Evolutionary conservation across 2,113 vertebrate species (phyloP), one percentile per base, ranked within the genome.

Genomic region (Gambusia affinis): DNA sequence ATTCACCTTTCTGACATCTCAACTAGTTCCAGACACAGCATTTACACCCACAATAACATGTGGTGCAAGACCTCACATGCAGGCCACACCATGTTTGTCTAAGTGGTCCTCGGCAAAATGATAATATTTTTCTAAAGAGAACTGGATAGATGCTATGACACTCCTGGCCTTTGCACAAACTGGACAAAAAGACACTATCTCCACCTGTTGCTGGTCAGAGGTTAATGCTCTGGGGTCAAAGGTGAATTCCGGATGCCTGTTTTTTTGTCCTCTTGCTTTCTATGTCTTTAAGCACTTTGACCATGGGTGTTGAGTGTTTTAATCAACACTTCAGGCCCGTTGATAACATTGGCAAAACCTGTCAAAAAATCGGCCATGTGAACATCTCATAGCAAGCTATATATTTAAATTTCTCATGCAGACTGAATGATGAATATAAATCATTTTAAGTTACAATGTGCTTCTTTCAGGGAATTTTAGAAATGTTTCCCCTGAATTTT

Each of bases 141-240:
- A 47, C 80, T 70, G 86, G 87, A 78, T 75, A 72, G 88, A 85
- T 82, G 89, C 85, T 86, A 70, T 83, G 75, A 79, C 70, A 83
- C 79, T 84, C 79, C 83, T 84, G 80, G 85, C 86, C 84, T 89
- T 92, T 83, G 77, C 88, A 84, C 78, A 60, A 12, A 81, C 75
- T 84, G 69, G 78, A 78, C 88, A 83, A 31, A 85, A 80, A 85
- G 93, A 95, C 93, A 94, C 82, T 64, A 79, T 88, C 91, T 92
- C 87, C 95, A 95, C 95, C 95, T 95, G 95, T 95, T 85, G 75
- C 75, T 51, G 93, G 92, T 93, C 93, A 92, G 44, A 73, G 94
- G 94, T 80, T 95, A 94, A 95, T 93, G 90, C 93, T 75, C 35
- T 72, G 35, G 87, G 94, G 93, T 93, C 92, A 94, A 69, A 91